Evolutionary conservation across 2,113 vertebrate genomes (phyloP), one percentile per base, ranked within the genome.

Genomic region (Neopipo cinnamomea): DNA sequence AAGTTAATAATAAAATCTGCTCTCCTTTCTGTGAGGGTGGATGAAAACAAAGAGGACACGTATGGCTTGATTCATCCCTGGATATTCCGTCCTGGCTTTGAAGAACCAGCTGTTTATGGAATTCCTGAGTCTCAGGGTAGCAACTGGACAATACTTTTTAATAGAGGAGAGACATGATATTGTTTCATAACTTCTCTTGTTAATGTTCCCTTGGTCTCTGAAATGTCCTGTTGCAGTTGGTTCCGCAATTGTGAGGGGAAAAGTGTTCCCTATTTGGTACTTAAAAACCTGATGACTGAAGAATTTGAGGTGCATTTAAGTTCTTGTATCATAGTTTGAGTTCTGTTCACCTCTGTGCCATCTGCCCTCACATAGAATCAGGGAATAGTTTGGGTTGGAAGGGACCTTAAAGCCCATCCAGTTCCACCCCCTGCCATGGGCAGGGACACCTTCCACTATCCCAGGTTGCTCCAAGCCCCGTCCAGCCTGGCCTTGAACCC

Each of bases 261-360:
- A 70, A 19, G 5, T 44, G 13, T 6, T 71, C 23, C 19, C 18
- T 35, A 1, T 50, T 27, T 41, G 15, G 4, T 30, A 10, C 25
- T 88, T 35, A 23, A 23, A 53, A 65, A 33, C 8, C 6, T 44
- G 22, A 8, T 42, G 62, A 31, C 33, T 72, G 71, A 55, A 35
- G 73, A 53, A 46, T 37, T 44, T 28, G 65, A 71, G 37, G 8
- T 49, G 53, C 3, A 4, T 89, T 81, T 44, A 30, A n/a, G 19
- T 35, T 66, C 13, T 46, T 50, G 28, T 41, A 22, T 37, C 2
- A 0, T 35, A 4, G 2, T 10, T 8, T 23, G 74, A 71, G 13
- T 46, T 85, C 52, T 58, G 4, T 25, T 82, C 3, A 4, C 8
- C 8, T 59, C 56, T 0, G 0, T 35, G 17, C 61, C 63, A 1